A percentile compares a stretch with the other conserved stretches of the same genome.
Conservation (phyloP, 2,113 vertebrate genomes). For the Holacanthus passer region DNA sequence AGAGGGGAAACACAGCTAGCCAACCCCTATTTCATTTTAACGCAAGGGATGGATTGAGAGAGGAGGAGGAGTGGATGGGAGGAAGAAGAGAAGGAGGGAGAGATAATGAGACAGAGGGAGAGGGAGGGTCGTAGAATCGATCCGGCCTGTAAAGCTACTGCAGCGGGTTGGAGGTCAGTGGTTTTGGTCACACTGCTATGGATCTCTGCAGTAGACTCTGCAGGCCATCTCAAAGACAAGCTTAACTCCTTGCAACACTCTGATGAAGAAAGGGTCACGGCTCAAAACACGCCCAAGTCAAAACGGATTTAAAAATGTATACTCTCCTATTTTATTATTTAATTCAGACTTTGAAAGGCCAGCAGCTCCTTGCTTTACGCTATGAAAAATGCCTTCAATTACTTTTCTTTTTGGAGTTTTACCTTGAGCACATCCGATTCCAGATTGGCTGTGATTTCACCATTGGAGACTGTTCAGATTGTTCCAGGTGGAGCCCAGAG, state of each 20-base stretch:
- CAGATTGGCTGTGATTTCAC: slow-evolving; percentile 58
- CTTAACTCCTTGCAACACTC: slow-evolving; percentile 29
- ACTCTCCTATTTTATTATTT: slow-evolving; percentile 30
- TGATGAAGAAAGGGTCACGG: slow-evolving; percentile 30
- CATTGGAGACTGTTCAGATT: slow-evolving; percentile 59
- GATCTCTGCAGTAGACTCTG: slow-evolving; percentile 58
- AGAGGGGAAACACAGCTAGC: slow-evolving; percentile 44
- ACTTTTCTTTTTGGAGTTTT: slow-evolving; percentile 46
- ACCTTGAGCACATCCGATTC: slow-evolving; percentile 34
- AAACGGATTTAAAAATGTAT: slow-evolving; percentile 47
- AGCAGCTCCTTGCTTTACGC: slow-evolving; percentile 1
- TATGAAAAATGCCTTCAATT: slow-evolving; percentile 22
- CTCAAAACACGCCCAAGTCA: slow-evolving; percentile 32
- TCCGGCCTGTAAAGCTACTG: slow-evolving; percentile 65
- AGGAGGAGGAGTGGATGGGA: slow-evolving; percentile 8
- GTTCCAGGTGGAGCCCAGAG: slow-evolving; percentile 62
- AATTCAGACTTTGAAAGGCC: slow-evolving; percentile 34
- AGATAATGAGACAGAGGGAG: slow-evolving; percentile 61
- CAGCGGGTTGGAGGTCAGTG: slow-evolving; percentile 70
- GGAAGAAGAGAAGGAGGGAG: slow-evolving; percentile 21
- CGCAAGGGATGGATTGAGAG: slow-evolving; percentile 35
- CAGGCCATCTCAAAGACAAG: slow-evolving; percentile 38
- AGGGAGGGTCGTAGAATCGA: slow-evolving; percentile 55
- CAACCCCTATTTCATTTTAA: slow-evolving; percentile 62
- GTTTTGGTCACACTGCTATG: slow-evolving; percentile 61